phyloP scores from a whole-genome alignment of 2,113 vertebrate species.

The Eulemur rufifrons region DNA sequence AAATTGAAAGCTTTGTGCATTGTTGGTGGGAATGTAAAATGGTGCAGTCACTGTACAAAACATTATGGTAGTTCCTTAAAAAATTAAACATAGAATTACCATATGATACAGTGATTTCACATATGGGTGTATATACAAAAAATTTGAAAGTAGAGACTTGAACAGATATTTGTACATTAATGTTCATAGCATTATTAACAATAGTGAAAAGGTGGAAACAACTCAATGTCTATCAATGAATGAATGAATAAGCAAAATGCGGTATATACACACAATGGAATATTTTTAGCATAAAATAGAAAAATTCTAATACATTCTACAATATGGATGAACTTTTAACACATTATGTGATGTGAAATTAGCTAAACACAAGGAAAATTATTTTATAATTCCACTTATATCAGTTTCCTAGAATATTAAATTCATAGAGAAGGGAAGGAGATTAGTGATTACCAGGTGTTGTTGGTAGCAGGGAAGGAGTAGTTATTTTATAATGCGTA shows the following conservation, averaged over 20 bases:
- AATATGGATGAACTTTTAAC: neutral
- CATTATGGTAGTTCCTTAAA: neutral
- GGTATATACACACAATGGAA: neutral
- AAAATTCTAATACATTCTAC: neutral
- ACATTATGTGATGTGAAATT: neutral
- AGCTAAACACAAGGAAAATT: neutral
- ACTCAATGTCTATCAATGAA: neutral
- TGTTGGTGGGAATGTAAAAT: neutral
- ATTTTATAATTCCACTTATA: neutral
- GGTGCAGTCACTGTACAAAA: neutral
- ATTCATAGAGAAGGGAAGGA: neutral
- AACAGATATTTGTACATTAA: neutral
- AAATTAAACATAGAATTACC: neutral
- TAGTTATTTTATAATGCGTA: neutral
- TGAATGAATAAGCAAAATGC: neutral
- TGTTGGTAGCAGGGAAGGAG: neutral
- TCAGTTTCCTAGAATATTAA: neutral
- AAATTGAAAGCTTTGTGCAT: neutral
- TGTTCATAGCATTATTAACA: neutral
- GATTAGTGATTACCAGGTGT: neutral
- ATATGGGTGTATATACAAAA: neutral
- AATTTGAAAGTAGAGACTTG: neutral
- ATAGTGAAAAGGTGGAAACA: neutral
- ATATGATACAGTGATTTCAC: neutral
- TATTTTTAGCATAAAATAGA: neutral